phyloP scores from a whole-genome alignment of 2,797 vertebrate genomes.

The Pygocentrus nattereri region DNA sequence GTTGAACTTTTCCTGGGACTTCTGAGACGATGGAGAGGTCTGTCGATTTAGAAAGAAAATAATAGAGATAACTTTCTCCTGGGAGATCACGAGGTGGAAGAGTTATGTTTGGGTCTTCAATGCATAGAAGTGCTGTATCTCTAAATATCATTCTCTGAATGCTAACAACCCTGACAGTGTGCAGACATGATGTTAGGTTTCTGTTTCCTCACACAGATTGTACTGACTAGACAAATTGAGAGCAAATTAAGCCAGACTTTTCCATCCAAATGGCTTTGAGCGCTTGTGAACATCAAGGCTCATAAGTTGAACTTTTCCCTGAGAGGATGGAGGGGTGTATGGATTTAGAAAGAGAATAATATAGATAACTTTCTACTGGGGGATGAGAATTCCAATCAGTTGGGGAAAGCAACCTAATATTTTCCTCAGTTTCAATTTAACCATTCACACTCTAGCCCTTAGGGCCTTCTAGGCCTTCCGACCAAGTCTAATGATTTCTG shows the following conservation, averaged over 20 bases:
- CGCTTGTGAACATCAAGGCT: too few species aligned
- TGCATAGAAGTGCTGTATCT: slow-evolving; percentile 1
- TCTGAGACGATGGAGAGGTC: background rate
- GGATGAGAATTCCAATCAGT: too few species aligned
- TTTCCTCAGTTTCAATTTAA: too few species aligned
- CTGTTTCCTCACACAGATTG: background rate
- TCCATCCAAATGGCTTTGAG: too few species aligned
- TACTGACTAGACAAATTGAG: background rate
- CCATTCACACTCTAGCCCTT: too few species aligned
- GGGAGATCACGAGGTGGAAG: slow-evolving; percentile 18
- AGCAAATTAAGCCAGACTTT: background rate
- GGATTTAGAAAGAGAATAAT: too few species aligned
- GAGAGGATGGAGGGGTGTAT: too few species aligned
- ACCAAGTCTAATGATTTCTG: too few species aligned
- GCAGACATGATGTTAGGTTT: background rate
- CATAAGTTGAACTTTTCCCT: too few species aligned
- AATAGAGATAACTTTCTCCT: slow-evolving; percentile 20
- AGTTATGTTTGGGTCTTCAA: slow-evolving; percentile 8
- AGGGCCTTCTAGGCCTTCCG: too few species aligned
- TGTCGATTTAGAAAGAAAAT: slow-evolving; percentile 22
- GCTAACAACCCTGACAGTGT: background rate
- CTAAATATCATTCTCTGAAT: slow-evolving; percentile 18
- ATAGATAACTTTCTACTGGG: too few species aligned
- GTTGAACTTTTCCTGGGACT: background rate
- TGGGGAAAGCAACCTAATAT: too few species aligned